These are phyloP conservation scores for Masnerella sp. DNA, from an alignment of 2,888 invertebrate genomes.

Conservation along the genomic window DNA sequence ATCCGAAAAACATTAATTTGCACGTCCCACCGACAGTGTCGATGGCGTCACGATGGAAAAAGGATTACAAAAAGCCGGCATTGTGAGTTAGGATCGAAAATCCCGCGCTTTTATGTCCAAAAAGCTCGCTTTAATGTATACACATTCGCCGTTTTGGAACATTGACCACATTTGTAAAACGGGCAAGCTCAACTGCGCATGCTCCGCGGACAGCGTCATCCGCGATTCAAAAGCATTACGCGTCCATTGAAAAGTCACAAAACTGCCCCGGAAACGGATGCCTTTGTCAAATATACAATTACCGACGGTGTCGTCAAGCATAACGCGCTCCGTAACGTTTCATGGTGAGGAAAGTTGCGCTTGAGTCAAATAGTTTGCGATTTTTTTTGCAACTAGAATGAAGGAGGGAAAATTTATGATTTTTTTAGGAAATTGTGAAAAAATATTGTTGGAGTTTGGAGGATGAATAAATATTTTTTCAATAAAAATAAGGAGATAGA, in stretches of 20 bases:
- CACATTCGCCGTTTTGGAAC: conserved; percentile 47
- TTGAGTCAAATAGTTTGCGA: conserved; percentile 26
- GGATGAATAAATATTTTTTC: too few species aligned
- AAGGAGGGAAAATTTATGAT: too few species aligned
- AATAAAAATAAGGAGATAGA: too few species aligned
- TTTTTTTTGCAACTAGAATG: conserved; percentile 20
- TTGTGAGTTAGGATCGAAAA: conserved; percentile 25
- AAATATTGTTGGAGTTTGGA: too few species aligned
- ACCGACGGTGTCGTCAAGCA: conserved; percentile 20
- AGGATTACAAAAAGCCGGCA: conserved; percentile 1
- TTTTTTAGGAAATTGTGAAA: too few species aligned
- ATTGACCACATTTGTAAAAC: conserved; percentile 51
- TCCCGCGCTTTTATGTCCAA: conserved; percentile 20
- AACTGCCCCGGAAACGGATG: conserved; percentile 44
- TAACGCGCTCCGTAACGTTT: conserved; percentile 41
- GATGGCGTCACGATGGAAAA: background rate
- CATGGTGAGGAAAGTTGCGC: conserved; percentile 28
- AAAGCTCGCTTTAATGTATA: conserved; percentile 39
- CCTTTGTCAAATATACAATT: conserved; percentile 54
- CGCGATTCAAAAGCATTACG: conserved; percentile 46
- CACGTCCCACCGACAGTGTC: background rate
- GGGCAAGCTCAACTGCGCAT: conserved; percentile 28
- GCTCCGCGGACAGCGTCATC: conserved; percentile 5
- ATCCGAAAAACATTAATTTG: background rate
- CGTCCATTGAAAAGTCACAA: conserved; percentile 46